Evolutionary conservation across 2,797 vertebrate genomes (phyloP), one percentile per base, ranked within the genome.

Genomic region (Streptopelia turtur): DNA sequence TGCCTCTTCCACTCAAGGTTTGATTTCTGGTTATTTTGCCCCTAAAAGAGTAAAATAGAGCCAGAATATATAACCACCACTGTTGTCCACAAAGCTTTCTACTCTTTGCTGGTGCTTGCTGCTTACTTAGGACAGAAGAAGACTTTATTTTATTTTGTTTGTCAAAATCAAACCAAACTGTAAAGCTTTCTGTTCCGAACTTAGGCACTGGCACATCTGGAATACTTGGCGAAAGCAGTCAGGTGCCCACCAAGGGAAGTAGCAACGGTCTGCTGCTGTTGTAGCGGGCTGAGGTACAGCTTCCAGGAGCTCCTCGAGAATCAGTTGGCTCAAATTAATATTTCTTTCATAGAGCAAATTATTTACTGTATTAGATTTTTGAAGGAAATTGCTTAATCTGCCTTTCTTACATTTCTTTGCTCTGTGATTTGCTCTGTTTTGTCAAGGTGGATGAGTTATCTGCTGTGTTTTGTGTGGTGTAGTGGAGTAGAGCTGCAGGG

Each of bases 401-500:
- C 23, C 17, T 22, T 64, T 68, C 28, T 69, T 77, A n/a, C 18
- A 11, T 57, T 74, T 87, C 13, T 20, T 64, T 93, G 33, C 1
- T 53, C 5, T 75, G 89, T 64, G 21, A 11, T 74, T 50, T 60
- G 23, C 17, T 82, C 14, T 0, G 0, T 56, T 94, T 83, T 72
- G 31, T 56, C 17, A 64, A n/a, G 24, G 24, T 4, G 6, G 56
- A 27, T 2, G 0, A 63, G 20, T 77, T 37, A 10, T 20, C 33
- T 57, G 22, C 50, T 2, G 0, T 45, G 5, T 35, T 83, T 75
- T 24, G 53, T 80, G 22, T 55, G 28, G 28, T 0, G 0, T 37
- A 17, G 5, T 37, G 22, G 35, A 43, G 39, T 75, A 30, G 66
- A 69, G 37, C 27, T 84, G n/a, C 24, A 41, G 27, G 66, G 43